Evolutionary conservation across 2,113 vertebrate genomes (phyloP), one percentile per base, ranked within the genome.

Genomic region (Tor tambroides): DNA sequence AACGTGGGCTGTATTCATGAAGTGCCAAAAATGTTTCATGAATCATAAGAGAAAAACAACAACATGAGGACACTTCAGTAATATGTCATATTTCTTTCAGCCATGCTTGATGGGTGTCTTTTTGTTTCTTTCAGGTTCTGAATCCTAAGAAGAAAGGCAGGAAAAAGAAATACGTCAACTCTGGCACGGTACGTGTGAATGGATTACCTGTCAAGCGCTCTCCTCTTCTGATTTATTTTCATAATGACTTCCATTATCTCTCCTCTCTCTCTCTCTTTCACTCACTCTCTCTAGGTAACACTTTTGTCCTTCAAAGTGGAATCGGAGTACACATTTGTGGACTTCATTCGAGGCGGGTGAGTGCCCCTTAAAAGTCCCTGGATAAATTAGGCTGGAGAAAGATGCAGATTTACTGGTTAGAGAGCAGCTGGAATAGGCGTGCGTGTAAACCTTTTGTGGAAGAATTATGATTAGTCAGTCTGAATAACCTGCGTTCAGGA

Each of bases 121-220:
- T 67, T 51, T 87, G 14, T 80, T 35, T 71, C 89, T 9, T 83
- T 69, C 93, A 99, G 98, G 98, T 99, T 87, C 94, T 99, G 91
- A 98, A 99, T 94, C 98, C 98, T 43, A 96, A 97, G 93, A 99
- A 99, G 94, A 99, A 98, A 93, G 97, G 97, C 90, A 98, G 97
- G 93, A 99, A 99, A 95, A 99, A 99, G 95, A 99, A 99, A 95
- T 99, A 99, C 0, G 92, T 98, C 85, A 99, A 99, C 92, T 99
- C 98, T 0, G 98, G 98, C 88, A 99, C 98, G 0, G 98, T 99
- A 93, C 96, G 97, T 96, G 65, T 83, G 69, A 74, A 59, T 59
- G 43, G 72, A 84, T 30, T 56, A 51, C 79, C 74, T 88, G 89
- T 89, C 89, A 86, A 74, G 56, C 51, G 75, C n/a, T 84, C 59